Percentiles rank a stretch among this genome's conserved stretches.
These are phyloP conservation scores for Phlogophora meticulosa DNA, from an alignment of 2,888 invertebrate species.

Conservation along the genomic window DNA sequence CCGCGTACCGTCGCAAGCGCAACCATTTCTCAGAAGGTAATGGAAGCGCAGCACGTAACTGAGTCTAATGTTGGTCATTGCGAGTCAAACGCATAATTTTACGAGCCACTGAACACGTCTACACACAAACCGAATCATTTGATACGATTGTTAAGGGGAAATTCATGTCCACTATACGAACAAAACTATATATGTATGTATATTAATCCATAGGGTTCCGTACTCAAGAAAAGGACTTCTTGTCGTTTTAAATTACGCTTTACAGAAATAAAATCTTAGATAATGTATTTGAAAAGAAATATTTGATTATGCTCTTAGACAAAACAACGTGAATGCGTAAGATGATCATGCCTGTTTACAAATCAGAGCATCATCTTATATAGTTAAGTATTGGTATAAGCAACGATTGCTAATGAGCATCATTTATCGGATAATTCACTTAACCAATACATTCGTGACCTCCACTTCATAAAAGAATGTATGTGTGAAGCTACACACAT, in stretches of 20 bases:
- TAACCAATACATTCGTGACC: slow-evolving; percentile 51
- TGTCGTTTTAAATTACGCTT: background rate
- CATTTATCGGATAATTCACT: slow-evolving; percentile 29
- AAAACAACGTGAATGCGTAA: no score
- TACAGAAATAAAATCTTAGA: background rate
- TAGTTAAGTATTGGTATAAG: slow-evolving; percentile 5
- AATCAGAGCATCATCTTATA: no score
- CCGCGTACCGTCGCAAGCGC: slow-evolving; percentile 45
- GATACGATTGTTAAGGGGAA: slow-evolving; percentile 56
- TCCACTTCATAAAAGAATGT: slow-evolving; percentile 38
- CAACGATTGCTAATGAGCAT: slow-evolving; percentile 16
- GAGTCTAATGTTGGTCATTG: slow-evolving; percentile 66
- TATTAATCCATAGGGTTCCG: slow-evolving; percentile 3
- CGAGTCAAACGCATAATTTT: slow-evolving; percentile 78
- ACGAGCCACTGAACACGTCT: slow-evolving; percentile 76
- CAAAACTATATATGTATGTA: background rate
- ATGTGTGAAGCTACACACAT: slow-evolving; percentile 45
- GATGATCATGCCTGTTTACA: no score
- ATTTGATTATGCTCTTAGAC: no score
- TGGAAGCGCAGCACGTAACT: slow-evolving; percentile 70
- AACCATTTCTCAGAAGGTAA: slow-evolving; percentile 73
- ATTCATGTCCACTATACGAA: slow-evolving; percentile 17
- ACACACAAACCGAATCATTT: slow-evolving; percentile 63
- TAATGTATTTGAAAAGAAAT: background rate
- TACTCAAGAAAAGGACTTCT: background rate